These are phyloP conservation scores for Dendroctonus valens DNA, from an alignment of 1,140 invertebrate genomes.

Conservation along the genomic window DNA sequence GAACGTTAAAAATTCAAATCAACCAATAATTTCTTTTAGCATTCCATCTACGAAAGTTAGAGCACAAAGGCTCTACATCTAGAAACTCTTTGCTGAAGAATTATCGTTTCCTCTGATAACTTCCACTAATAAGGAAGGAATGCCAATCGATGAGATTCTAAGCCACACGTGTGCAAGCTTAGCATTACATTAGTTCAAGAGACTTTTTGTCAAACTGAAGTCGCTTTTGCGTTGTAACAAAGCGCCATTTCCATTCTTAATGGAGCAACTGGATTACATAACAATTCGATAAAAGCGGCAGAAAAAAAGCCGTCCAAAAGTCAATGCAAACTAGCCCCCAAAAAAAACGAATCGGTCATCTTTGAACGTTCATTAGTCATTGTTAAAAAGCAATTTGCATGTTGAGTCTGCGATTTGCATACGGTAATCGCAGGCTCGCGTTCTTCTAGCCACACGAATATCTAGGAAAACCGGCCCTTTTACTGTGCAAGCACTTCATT, in stretches of 20 bases:
- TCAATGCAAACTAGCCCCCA: slow-evolving; percentile 1
- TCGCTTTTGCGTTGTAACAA: not conserved
- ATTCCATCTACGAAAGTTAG: too few species aligned
- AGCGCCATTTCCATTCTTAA: not conserved
- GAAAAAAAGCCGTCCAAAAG: slow-evolving; percentile 1
- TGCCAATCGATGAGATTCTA: slow-evolving; percentile 19
- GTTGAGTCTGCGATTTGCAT: slow-evolving; percentile 2
- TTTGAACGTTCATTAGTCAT: slow-evolving; percentile 14
- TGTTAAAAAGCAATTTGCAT: slow-evolving; percentile 16
- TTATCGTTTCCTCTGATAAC: slow-evolving; percentile 16
- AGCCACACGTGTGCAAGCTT: slow-evolving; percentile 11
- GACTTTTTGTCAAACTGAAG: not conserved
- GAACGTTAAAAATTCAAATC: too few species aligned
- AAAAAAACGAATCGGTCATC: slow-evolving; percentile 12
- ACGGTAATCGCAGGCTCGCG: not conserved
- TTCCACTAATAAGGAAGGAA: slow-evolving; percentile 13
- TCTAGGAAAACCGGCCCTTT: too few species aligned
- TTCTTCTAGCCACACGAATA: too few species aligned
- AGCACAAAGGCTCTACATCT: too few species aligned
- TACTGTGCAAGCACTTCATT: too few species aligned
- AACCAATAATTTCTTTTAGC: too few species aligned
- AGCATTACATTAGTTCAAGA: not conserved
- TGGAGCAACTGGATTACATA: not conserved
- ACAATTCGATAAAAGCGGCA: not conserved
- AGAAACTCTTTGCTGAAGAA: not conserved